Percentiles rank a stretch among this genome's conserved stretches.
phyloP scores from a whole-genome alignment of 2,797 vertebrate genomes.

The Benthosema pterotum region DNA sequence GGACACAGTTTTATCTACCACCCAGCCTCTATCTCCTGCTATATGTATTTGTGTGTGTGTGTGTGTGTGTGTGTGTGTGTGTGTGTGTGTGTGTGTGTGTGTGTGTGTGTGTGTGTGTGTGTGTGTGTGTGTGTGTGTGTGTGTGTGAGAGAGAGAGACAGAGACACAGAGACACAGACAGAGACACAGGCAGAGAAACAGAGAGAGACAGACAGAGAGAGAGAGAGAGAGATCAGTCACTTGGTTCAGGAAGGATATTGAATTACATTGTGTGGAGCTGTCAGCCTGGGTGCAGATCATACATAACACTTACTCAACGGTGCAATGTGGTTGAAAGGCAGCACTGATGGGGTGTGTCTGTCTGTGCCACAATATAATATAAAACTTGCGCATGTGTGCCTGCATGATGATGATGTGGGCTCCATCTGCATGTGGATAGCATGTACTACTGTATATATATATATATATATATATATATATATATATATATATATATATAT shows the following conservation, averaged over 20 bases:
- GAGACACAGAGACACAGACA: background rate
- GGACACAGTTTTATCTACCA: background rate
- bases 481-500: no score
- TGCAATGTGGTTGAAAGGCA: conserved; percentile 29
- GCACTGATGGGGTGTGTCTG: conserved; percentile 12
- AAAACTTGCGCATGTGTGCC: conserved; percentile 4
- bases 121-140: conserved; percentile 7
- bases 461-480: no score
- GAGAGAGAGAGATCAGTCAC: conserved; percentile 23
- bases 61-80: conserved; percentile 13
- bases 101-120: background rate
- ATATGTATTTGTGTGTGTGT: background rate
- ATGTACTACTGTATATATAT: no score
- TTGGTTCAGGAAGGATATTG: conserved; percentile 30
- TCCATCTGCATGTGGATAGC: no score
- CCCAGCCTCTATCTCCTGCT: background rate
- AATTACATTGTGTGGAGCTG: conserved; percentile 43
- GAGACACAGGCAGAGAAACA: background rate
- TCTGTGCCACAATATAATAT: background rate
- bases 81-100: no score
- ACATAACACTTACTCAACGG: conserved; percentile 31
- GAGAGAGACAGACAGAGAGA: conserved; percentile 12
- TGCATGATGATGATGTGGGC: background rate
- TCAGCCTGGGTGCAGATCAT: conserved; percentile 37
- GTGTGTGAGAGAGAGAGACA: conserved; percentile 6